Conservation (phyloP, 2,888 invertebrate species). For the Nemotelus pantherinus region DNA sequence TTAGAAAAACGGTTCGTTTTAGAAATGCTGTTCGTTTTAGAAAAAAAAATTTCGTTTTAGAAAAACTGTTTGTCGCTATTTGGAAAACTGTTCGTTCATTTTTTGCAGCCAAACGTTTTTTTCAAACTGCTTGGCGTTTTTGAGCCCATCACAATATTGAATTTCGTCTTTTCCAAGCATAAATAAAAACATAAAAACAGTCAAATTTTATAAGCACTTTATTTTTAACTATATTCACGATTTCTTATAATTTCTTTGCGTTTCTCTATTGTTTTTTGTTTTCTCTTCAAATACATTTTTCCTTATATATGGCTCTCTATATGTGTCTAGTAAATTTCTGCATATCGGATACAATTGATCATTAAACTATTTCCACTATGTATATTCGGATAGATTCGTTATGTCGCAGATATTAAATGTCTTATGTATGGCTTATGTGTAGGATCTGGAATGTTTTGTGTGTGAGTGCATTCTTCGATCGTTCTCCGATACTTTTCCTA, state of each 20-base stretch:
- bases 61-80: too few species aligned
- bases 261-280: conserved; percentile 6
- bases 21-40: too few species aligned
- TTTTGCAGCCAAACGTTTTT: too few species aligned
- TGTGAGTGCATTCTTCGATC: too few species aligned
- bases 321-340: conserved; percentile 7
- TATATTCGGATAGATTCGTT: conserved; percentile 24
- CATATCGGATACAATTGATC: conserved; percentile 30
- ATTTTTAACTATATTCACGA: conserved; percentile 37
- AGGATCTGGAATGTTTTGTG: too few species aligned
- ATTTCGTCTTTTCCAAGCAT: neutral
- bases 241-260: conserved; percentile 27
- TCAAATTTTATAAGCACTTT: conserved; percentile 42
- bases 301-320: conserved; percentile 14
- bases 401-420: neutral
- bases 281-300: conserved; percentile 7
- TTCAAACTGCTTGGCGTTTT: too few species aligned
- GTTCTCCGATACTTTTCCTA: too few species aligned
- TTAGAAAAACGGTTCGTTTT: too few species aligned
- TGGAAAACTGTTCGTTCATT: too few species aligned
- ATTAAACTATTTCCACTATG: conserved; percentile 41
- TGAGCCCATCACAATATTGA: neutral
- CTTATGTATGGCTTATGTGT: neutral
- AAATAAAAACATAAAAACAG: neutral
- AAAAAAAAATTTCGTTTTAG: too few species aligned